A percentile compares a stretch with the other conserved stretches of the same genome.
Evolutionary conservation across 2,888 invertebrate species (phyloP).

Genomic region (Lasioglossum leucozonium): DNA sequence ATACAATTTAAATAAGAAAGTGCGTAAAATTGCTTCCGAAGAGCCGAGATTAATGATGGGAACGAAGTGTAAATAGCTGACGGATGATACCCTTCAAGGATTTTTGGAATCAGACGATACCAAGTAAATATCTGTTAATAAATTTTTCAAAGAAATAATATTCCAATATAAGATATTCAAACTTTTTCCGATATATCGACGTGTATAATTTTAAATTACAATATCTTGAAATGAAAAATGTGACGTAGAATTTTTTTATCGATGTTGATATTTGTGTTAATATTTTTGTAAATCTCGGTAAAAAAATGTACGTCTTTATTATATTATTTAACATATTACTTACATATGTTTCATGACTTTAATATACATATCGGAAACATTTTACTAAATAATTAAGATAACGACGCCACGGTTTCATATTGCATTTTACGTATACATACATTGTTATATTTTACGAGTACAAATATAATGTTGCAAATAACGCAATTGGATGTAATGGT

Average conservation of each 20-base stretch:
- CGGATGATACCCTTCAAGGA: neutral
- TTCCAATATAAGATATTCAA: neutral
- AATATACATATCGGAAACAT: neutral
- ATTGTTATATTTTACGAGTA: constrained; percentile 1
- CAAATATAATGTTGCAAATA: neutral
- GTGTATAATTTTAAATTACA: neutral
- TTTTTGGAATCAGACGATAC: neutral
- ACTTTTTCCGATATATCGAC: neutral
- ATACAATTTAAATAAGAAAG: neutral
- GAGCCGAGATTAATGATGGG: neutral
- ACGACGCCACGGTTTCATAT: neutral
- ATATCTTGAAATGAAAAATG: neutral
- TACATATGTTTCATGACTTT: neutral
- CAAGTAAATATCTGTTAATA: neutral
- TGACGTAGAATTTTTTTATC: neutral
- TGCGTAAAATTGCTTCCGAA: neutral
- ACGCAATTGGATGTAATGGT: neutral
- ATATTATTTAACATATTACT: neutral
- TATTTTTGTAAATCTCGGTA: neutral
- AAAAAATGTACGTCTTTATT: neutral
- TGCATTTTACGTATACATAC: neutral
- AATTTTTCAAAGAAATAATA: neutral
- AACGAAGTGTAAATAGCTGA: neutral
- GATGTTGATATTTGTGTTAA: neutral
- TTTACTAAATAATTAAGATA: neutral